Evolutionary conservation across 2,797 vertebrate genomes (phyloP).

Genomic region (Avahi laniger): DNA sequence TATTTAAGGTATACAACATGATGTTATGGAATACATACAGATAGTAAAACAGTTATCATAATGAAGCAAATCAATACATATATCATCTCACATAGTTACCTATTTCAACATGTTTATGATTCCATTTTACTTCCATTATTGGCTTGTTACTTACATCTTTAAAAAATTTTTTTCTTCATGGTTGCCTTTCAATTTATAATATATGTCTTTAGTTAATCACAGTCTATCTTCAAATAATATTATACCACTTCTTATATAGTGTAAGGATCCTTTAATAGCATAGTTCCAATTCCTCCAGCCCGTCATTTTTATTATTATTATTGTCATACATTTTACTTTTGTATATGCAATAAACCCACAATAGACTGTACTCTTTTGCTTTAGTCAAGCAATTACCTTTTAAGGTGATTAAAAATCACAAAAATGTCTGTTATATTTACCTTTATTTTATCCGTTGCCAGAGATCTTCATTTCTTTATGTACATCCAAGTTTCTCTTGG

Average conservation of each 20-base stretch:
- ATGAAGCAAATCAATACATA: neutral
- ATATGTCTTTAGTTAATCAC: neutral
- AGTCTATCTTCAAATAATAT: neutral
- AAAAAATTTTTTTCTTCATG: neutral
- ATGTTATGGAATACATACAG: neutral
- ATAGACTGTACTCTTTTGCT: neutral
- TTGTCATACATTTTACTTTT: neutral
- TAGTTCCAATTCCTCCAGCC: neutral
- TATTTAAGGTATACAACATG: neutral
- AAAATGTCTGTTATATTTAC: neutral
- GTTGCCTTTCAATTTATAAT: neutral
- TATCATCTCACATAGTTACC: neutral
- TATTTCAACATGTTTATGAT: neutral
- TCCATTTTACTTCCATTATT: neutral
- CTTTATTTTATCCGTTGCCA: neutral
- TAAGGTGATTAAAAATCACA: neutral
- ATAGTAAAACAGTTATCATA: neutral
- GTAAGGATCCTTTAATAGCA: neutral
- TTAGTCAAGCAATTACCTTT: neutral
- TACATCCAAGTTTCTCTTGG: neutral
- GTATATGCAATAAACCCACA: neutral
- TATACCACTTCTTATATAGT: neutral
- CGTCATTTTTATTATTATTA: neutral
- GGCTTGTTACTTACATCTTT: neutral
- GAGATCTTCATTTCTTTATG: neutral